These are phyloP conservation scores for Dugesia japonica DNA, from an alignment of 2,888 invertebrate species.

Conservation along the genomic window DNA sequence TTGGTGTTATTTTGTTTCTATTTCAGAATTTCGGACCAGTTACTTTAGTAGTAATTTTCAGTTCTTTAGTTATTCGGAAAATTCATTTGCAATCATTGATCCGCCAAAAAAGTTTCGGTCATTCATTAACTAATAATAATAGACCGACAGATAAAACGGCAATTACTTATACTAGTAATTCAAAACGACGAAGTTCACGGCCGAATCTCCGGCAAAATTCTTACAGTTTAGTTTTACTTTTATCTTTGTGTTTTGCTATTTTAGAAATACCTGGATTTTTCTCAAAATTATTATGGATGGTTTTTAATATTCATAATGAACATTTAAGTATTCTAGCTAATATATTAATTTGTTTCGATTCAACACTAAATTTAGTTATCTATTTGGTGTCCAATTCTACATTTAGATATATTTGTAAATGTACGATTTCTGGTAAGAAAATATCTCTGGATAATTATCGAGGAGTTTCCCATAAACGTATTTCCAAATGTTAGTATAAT, in stretches of 20 bases:
- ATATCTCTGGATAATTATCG: neutral
- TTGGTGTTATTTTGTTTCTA: neutral
- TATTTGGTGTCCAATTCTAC: constrained; percentile 3
- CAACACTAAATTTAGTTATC: neutral
- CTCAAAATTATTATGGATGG: neutral
- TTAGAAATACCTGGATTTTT: neutral
- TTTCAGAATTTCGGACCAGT: neutral
- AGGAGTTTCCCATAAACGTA: neutral
- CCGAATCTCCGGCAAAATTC: neutral
- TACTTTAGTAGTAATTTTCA: neutral
- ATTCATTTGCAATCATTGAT: neutral
- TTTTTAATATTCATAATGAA: constrained; percentile 8
- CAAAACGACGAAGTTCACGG: neutral
- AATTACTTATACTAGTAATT: neutral
- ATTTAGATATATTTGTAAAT: constrained; percentile 1
- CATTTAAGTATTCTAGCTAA: neutral
- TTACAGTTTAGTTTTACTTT: constrained; percentile 10
- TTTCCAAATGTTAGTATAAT: neutral
- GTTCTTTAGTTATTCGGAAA: neutral
- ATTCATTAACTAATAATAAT: constrained; percentile 7
- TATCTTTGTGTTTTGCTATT: constrained; percentile 4
- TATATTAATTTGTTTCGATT: neutral
- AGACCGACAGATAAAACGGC: neutral
- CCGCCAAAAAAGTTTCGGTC: constrained; percentile 12
- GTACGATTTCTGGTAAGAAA: neutral